Evolutionary conservation across 2,888 invertebrate species (phyloP).

Genomic region (Xestia rhomboidea): DNA sequence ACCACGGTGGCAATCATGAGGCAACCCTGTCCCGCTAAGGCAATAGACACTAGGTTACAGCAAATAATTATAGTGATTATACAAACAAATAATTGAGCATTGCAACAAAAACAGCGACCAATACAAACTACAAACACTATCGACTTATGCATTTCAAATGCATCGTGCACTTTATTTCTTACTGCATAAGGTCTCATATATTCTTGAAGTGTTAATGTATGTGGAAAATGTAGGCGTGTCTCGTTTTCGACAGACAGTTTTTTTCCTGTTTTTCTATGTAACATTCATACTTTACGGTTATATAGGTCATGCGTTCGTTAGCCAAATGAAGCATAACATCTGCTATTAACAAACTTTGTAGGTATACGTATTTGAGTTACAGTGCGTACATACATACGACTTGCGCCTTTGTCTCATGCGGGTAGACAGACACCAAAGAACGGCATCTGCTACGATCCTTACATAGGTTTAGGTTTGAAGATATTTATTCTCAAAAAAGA

Average conservation of each 20-base stretch:
- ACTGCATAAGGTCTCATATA: background rate
- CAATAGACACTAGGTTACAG: background rate
- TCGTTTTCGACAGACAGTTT: constrained; percentile 12
- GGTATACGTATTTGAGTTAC: background rate
- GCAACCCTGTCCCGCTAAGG: constrained; percentile 8
- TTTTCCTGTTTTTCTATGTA: constrained; percentile 27
- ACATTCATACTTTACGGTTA: constrained; percentile 30
- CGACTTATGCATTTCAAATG: background rate
- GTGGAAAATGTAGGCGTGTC: background rate
- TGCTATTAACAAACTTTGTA: background rate
- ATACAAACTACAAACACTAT: background rate
- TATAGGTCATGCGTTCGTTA: constrained; percentile 37
- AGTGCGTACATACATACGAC: too few relatives aligned
- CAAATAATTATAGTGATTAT: constrained; percentile 14
- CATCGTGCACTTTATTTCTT: constrained; percentile 15
- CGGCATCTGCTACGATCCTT: too few relatives aligned
- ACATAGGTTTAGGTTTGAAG: too few relatives aligned
- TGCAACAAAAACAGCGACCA: constrained; percentile 15
- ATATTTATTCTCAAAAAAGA: too few relatives aligned
- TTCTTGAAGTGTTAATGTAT: background rate
- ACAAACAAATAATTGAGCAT: constrained; percentile 13
- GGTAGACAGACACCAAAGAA: too few relatives aligned
- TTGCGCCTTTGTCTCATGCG: too few relatives aligned
- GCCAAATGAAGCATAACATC: constrained; percentile 30
- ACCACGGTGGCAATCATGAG: background rate